Base-by-base conservation (phyloP, 1,140 invertebrate species). In the Tachypleus tridentatus region DNA sequence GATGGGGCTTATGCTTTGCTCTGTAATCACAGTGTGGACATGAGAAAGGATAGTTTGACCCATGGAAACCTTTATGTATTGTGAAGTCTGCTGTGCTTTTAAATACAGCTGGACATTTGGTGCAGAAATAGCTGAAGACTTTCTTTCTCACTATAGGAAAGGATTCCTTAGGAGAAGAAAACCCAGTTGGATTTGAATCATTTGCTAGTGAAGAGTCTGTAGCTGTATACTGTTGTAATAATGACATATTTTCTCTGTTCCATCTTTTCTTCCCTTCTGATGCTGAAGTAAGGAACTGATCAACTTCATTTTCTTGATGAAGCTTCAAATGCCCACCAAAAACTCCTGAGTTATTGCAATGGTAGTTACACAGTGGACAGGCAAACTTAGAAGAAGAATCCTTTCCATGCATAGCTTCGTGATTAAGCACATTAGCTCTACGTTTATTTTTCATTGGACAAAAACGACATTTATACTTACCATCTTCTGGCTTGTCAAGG, bases 391-490 rank as follows among this genome's bases (percentile, higher is more conserved):
- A 60, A 60, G 59, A 50, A 11, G 66, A 64, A 5, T 60, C 61
- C 5, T 77, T 71, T n/a, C 80, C 80, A 75, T 93, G 90, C 84
- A 92, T 89, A 74, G 85, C 85, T 75, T 93, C 88, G 76, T 93
- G 90, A 67, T 89, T 87, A n/a, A 84, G 82, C 51, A 93, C 87
- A 74, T 89, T 89, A 51, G 85, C 84, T 5, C 71, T 66, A 47
- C 76, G 69, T 48, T 77, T 87, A 73, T 90, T 90, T 3, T 89
- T 85, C 74, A 90, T 89, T 0, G 91, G 89, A 75, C 91, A 93
- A 72, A 83, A 86, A 51, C 86, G 80, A 73, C 89, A 93, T 73
- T 90, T 89, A 70, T 87, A 86, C 83, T 93, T 88, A 76, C 91
- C 91, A 8, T 83, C 82, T 54, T 54, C n/a, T n/a, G n/a, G n/a